These are phyloP conservation scores for Campylomormyrus tamandua DNA, from an alignment of 2,113 vertebrate species.

Conservation along the genomic window DNA sequence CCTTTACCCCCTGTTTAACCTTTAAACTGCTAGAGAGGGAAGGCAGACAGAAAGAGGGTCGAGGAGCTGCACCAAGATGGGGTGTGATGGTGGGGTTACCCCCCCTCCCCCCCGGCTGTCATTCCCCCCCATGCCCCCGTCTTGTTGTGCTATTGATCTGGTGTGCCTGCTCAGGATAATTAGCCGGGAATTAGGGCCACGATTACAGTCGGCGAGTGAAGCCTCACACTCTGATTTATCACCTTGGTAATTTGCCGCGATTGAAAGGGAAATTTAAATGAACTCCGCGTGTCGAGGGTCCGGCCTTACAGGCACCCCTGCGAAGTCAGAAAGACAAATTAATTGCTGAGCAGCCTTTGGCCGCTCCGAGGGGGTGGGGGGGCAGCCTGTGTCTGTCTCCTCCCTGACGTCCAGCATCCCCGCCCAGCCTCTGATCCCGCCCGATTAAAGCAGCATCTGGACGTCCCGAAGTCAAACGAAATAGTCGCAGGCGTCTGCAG, in stretches of 20 bases:
- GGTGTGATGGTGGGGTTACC: neutral
- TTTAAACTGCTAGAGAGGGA: neutral
- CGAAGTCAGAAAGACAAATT: conserved; percentile 81
- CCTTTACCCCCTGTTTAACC: conserved; percentile 40
- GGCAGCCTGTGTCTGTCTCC: neutral
- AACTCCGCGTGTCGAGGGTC: conserved; percentile 92
- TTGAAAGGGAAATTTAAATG: conserved; percentile 99
- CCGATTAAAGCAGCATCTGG: neutral
- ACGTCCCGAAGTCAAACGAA: neutral
- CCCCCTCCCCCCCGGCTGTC: conserved; percentile 46
- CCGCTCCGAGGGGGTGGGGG: neutral
- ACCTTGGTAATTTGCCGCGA: conserved; percentile 96
- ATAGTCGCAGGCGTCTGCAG: neutral
- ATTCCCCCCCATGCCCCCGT: conserved; percentile 51
- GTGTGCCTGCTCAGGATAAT: conserved; percentile 77
- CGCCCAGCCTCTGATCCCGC: neutral
- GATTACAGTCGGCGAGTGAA: conserved; percentile 76
- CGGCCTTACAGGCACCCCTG: conserved; percentile 78
- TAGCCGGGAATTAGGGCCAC: conserved; percentile 83
- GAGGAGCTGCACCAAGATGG: neutral
- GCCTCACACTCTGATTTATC: conserved; percentile 83
- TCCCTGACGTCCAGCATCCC: neutral
- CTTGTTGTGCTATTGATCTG: conserved; percentile 72
- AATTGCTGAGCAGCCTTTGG: conserved; percentile 52
- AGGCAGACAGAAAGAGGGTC: neutral